Percentiles rank a stretch among this genome's conserved stretches.
phyloP scores from a whole-genome alignment of 2,797 vertebrate genomes.

The Myioborus melanocephalus region DNA sequence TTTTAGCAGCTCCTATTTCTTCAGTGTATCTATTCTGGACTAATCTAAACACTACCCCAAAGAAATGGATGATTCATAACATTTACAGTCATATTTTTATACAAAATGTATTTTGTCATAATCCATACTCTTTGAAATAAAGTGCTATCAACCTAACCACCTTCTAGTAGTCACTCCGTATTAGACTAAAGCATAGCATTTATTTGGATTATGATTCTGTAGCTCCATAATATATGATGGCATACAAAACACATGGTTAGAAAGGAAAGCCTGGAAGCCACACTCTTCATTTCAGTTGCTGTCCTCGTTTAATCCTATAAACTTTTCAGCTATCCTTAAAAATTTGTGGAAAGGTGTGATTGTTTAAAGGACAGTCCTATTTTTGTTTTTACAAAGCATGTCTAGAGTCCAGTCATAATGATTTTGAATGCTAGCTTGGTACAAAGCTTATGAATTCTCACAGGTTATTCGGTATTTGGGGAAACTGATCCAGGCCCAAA shows the following conservation, averaged over 20 bases:
- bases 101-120: background rate
- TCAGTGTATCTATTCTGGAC: background rate
- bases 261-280: background rate
- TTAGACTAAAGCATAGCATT: background rate
- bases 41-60: background rate
- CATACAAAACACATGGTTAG: background rate
- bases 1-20: background rate
- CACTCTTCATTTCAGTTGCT: background rate
- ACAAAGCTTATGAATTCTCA: background rate
- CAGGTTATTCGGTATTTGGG: constrained; percentile 20
- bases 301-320: background rate
- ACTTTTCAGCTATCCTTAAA: background rate
- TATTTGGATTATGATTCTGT: background rate
- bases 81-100: background rate
- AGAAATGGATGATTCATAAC: background rate
- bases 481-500: background rate
- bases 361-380: background rate
- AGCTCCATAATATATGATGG: background rate
- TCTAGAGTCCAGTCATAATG: background rate
- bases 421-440: background rate
- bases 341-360: background rate
- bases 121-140: background rate
- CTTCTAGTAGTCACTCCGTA: background rate
- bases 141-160: background rate
- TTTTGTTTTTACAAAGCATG: background rate